Conservation (phyloP, 2,113 vertebrate genomes). For the Periophthalmus modestus region DNA sequence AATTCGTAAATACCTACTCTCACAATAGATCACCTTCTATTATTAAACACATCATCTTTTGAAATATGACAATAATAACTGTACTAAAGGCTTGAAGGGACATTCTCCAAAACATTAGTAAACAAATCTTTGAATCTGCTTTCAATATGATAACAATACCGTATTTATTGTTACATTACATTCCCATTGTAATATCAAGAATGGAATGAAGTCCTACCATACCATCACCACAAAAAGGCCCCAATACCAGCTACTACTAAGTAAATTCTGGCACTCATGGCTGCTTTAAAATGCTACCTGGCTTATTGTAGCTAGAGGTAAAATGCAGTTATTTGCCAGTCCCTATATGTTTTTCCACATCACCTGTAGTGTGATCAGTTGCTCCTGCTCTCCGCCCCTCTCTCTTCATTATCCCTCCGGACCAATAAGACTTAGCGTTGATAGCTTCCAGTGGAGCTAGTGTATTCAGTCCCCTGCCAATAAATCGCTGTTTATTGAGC, state of each 20-base stretch:
- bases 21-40: no score
- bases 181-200: no score
- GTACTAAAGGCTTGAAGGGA: no score
- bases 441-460: constrained; percentile 42
- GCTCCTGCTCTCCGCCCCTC: constrained; percentile 4
- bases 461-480: constrained; percentile 56
- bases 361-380: constrained; percentile 2
- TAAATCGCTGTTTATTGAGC: constrained; percentile 67
- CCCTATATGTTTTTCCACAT: not conserved
- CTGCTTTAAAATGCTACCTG: not conserved
- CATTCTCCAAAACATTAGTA: no score
- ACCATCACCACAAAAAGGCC: no score
- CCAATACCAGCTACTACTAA: no score
- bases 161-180: no score
- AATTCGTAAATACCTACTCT: not conserved
- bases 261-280: not conserved
- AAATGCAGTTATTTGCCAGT: not conserved
- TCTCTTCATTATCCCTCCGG: constrained; percentile 61
- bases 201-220: no score
- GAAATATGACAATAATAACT: not conserved
- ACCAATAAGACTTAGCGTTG: constrained; percentile 58
- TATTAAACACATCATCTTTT: not conserved
- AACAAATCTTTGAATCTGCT: no score
- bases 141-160: no score
- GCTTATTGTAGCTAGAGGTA: not conserved